Evolutionary conservation across 2,888 invertebrate genomes (phyloP).

Genomic region (Caenorhabditis japonica): DNA sequence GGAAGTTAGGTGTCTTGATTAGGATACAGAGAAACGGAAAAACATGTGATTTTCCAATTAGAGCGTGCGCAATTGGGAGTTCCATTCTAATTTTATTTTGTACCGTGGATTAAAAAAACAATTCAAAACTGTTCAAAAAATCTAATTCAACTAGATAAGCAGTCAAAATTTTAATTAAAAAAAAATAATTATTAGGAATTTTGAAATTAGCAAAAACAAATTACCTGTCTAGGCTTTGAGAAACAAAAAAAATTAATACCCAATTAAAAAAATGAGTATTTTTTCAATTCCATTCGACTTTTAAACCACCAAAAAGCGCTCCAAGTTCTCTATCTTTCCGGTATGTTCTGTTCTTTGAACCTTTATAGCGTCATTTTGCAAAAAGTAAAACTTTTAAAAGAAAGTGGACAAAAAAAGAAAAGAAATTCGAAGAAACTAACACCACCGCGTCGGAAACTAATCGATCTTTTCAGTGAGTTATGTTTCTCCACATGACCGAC

Average conservation of each 20-base stretch:
- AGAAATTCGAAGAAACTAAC: constrained; percentile 7
- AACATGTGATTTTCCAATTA: constrained; percentile 32
- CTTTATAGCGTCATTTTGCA: constrained; percentile 26
- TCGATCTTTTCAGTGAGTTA: constrained; percentile 2
- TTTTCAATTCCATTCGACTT: too few relatives aligned
- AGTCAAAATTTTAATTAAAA: too few relatives aligned
- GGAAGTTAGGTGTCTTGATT: constrained; percentile 10
- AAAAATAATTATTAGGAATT: too few relatives aligned
- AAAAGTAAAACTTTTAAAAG: not conserved
- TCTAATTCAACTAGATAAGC: too few relatives aligned
- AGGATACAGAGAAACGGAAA: constrained; percentile 3
- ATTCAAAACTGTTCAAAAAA: constrained; percentile 8
- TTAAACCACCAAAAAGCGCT: not conserved
- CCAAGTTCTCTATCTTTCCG: constrained; percentile 8
- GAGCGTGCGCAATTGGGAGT: too few relatives aligned
- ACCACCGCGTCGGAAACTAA: constrained; percentile 24
- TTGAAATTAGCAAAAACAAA: too few relatives aligned
- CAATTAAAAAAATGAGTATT: not conserved
- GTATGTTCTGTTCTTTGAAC: constrained; percentile 31
- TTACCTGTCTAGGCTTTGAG: not conserved
- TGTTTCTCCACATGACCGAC: too few relatives aligned
- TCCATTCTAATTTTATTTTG: too few relatives aligned
- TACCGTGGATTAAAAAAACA: not conserved
- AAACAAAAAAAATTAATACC: not conserved
- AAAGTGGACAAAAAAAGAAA: not conserved